Conservation (phyloP, 2,797 vertebrate species). For the Coregonus suidteri region DNA sequence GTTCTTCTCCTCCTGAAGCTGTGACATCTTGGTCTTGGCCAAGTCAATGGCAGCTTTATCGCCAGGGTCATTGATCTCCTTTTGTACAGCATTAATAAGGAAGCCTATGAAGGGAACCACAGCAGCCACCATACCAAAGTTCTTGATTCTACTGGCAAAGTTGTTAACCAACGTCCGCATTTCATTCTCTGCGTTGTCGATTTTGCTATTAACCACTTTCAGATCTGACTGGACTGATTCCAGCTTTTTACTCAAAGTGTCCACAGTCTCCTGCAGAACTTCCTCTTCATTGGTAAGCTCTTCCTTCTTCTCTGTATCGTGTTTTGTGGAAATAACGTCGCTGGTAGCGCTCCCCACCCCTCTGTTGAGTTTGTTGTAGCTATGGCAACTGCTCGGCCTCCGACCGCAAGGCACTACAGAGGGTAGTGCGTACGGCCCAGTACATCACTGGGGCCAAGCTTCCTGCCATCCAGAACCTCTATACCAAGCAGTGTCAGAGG, state of each 20-base stretch:
- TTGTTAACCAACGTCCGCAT: background rate
- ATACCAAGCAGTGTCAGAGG: no score
- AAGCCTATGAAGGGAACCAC: background rate
- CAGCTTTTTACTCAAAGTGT: background rate
- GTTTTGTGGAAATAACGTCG: constrained; percentile 3
- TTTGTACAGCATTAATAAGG: background rate
- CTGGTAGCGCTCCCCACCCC: background rate
- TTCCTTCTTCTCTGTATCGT: background rate
- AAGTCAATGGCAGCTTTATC: background rate
- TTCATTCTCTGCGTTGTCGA: background rate
- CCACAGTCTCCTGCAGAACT: background rate
- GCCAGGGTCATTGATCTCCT: background rate
- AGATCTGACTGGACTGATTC: background rate
- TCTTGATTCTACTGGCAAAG: background rate
- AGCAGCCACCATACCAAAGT: background rate
- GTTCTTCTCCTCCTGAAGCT: background rate
- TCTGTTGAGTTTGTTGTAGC: background rate
- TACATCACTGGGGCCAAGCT: no score
- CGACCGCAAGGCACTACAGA: no score
- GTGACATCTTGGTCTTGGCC: background rate
- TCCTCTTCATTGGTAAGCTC: background rate
- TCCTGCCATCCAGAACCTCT: no score
- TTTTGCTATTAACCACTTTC: background rate
- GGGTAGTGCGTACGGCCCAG: no score
- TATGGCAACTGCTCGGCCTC: background rate